Conservation (phyloP, 2,113 vertebrate species). For the Marmota monax region DNA sequence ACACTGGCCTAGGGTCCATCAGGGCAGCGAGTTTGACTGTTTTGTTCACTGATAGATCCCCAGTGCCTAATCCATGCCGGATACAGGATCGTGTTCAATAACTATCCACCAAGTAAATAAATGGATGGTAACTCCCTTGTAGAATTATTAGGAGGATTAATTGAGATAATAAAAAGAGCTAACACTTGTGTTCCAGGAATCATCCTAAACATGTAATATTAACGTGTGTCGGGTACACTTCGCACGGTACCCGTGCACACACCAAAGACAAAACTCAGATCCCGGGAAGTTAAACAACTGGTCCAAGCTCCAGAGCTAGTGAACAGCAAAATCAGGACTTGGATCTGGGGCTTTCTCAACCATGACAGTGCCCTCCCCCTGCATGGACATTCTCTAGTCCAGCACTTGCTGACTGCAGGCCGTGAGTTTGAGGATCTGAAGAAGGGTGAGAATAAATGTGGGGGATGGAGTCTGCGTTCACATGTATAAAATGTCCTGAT, state of each 20-base stretch:
- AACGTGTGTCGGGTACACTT: not conserved
- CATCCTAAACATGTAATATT: not conserved
- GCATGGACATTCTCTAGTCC: too few relatives aligned
- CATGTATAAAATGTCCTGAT: not conserved
- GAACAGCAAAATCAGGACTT: not conserved
- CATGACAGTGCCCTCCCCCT: not conserved
- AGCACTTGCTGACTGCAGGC: accelerated
- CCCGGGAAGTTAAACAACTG: not conserved
- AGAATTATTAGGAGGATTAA: not conserved
- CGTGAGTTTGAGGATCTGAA: not conserved
- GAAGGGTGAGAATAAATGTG: too few relatives aligned
- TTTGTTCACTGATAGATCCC: not conserved
- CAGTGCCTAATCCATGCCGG: not conserved
- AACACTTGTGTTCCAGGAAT: not conserved
- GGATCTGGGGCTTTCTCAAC: not conserved
- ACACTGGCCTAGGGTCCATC: accelerated
- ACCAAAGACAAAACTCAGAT: not conserved
- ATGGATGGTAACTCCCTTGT: not conserved
- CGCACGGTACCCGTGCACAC: too few relatives aligned
- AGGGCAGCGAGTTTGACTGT: not conserved
- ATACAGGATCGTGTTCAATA: not conserved
- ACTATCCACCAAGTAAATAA: not conserved
- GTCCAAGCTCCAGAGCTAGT: not conserved
- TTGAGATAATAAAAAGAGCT: not conserved
- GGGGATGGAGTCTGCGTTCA: not conserved